Evolutionary conservation across 2,888 invertebrate species (phyloP), one percentile per base, ranked within the genome.

Genomic region (Rhagonycha fulva): DNA sequence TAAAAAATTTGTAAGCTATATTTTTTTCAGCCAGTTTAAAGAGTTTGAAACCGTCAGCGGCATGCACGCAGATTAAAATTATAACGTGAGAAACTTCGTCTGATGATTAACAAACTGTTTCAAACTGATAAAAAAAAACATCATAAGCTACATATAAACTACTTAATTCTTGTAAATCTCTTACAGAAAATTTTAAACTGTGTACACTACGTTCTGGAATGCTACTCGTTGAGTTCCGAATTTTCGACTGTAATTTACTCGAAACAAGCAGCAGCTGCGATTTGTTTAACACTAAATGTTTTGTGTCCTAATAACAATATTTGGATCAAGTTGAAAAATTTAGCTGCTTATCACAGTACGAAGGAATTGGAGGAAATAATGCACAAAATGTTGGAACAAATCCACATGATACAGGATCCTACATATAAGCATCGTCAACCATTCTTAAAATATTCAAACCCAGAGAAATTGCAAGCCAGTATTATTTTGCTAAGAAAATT

Each of bases 361-460:
- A 11, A 19, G 30, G 68, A 76, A 12, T 30, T 78, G 47, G 62
- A 71, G 10, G 28, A 71, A 14, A 9, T 71, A 12, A 71, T 69
- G 67, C 28, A 73, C 9, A 67, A 61, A 12, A 78, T 78, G 76
- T 32, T 78, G 14, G 12, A 74, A n/a, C 74, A 74, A 62, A 14
- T 78, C 4, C 76, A 78, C n/a, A 67, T 61, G 62, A 60, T 76
- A 10, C 78, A 78, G 47, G 76, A 78, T 76, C 76, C 76, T 9
- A 23, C 19, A 0, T 71, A 72, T 62, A 19, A 68, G 47, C 76
- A 63, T 23, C 75, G 76, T 7, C 63, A 76, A 30, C 74, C 78
- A 7, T 78, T 63, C 23, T 7, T 68, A 24, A 78, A 78, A 66
- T 78, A 76, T 71, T 12, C 69, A 0, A 62, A 69, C 0, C 32